phyloP scores from a whole-genome alignment of 2,888 invertebrate genomes.

The Drosophila anomalata region DNA sequence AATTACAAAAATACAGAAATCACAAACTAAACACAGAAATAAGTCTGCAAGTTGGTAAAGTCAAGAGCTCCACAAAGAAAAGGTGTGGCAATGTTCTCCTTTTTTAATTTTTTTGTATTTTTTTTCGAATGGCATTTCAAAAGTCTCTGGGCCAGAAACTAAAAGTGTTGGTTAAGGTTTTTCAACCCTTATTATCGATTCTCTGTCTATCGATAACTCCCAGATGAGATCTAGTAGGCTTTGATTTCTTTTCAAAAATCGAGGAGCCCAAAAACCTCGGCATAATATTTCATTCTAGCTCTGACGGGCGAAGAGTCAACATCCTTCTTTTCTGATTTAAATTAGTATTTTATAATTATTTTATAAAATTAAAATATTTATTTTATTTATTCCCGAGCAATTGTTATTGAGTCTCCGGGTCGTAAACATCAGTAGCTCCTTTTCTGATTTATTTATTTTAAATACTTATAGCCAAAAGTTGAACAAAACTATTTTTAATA shows the following conservation, averaged over 20 bases:
- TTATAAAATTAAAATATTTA: neutral
- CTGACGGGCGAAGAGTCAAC: neutral
- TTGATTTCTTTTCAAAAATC: neutral
- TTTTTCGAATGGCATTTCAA: conserved; percentile 9
- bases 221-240: neutral
- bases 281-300: neutral
- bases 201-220: neutral
- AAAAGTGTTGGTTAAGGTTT: no score
- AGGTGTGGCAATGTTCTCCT: conserved; percentile 46
- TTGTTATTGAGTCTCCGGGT: no score
- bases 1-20: conserved; percentile 49
- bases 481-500: no score
- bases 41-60: conserved; percentile 30
- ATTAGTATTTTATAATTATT: neutral
- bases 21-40: conserved; percentile 30
- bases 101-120: neutral
- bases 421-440: no score
- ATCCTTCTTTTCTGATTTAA: neutral
- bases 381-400: neutral
- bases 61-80: conserved; percentile 50
- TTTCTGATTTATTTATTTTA: no score
- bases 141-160: no score
- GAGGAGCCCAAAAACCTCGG: neutral
- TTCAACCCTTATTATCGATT: conserved; percentile 8
- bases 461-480: no score